These are phyloP conservation scores for Oithona nana DNA, from an alignment of 2,888 invertebrate species.

Conservation along the genomic window DNA sequence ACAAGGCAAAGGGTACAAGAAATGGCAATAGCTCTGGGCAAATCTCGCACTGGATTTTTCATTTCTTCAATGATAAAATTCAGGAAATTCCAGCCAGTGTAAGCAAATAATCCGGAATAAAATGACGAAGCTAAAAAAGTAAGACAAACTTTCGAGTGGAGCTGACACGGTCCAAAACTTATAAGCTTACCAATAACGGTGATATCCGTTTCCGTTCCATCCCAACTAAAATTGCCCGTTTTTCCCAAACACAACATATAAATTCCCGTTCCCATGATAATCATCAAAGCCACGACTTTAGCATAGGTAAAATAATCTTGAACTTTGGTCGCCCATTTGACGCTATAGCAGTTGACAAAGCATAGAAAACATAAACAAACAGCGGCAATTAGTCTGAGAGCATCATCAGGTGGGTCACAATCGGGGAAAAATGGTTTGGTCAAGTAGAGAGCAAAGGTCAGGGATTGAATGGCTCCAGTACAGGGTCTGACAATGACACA, in stretches of 20 bases:
- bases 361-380: conserved; percentile 85
- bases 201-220: conserved; percentile 63
- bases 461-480: conserved; percentile 81
- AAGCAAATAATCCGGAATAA: conserved; percentile 94
- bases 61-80: conserved; percentile 98
- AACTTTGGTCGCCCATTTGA: conserved; percentile 83
- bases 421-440: conserved; percentile 87
- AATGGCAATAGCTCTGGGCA: conserved; percentile 80
- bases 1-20: conserved; percentile 81
- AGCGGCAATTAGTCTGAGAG: conserved; percentile 67
- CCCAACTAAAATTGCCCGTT: conserved; percentile 75
- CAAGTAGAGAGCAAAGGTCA: conserved; percentile 91
- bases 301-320: conserved; percentile 97
- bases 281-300: conserved; percentile 73
- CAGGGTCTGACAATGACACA: conserved; percentile 95
- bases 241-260: conserved; percentile 65
- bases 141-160: background rate
- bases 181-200: conserved; percentile 42
- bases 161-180: no score
- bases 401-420: conserved; percentile 72
- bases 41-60: conserved; percentile 56
- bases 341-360: conserved; percentile 91
- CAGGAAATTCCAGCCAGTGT: conserved; percentile 98
- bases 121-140: conserved; percentile 55
- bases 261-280: conserved; percentile 78